Conservation (phyloP, 2,888 invertebrate species). For the Ophonus ardosiacus region DNA sequence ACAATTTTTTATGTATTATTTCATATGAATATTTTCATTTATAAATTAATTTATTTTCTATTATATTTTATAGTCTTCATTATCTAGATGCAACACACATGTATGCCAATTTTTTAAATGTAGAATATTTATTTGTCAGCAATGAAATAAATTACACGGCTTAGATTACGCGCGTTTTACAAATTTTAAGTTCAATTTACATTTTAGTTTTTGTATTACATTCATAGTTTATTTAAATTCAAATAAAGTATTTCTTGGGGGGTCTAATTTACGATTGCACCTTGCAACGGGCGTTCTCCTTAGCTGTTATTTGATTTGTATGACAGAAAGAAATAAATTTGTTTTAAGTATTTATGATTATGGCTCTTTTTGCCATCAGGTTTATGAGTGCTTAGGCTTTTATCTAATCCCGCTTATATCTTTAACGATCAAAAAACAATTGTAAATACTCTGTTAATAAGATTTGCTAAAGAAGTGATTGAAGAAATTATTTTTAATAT, state of each 20-base stretch:
- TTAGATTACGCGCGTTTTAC: too few relatives aligned
- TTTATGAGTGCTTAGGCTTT: constrained; percentile 32
- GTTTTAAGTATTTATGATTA: constrained; percentile 34
- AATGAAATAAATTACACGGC: too few relatives aligned
- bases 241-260: neutral
- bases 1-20: too few relatives aligned
- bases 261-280: constrained; percentile 22
- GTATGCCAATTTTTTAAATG: too few relatives aligned
- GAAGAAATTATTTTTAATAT: constrained; percentile 24
- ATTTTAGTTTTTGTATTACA: neutral
- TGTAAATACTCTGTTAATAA: constrained; percentile 36
- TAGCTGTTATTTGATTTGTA: constrained; percentile 24
- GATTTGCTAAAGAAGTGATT: constrained; percentile 30
- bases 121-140: too few relatives aligned
- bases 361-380: constrained; percentile 11
- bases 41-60: too few relatives aligned
- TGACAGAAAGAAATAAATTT: constrained; percentile 42
- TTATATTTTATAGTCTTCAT: too few relatives aligned
- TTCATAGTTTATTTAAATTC: neutral
- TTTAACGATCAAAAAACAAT: constrained; percentile 48
- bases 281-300: constrained; percentile 2
- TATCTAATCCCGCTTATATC: constrained; percentile 28
- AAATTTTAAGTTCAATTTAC: too few relatives aligned
- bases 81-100: too few relatives aligned
- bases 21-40: too few relatives aligned